These are phyloP conservation scores for Omphaloscelis lunosa DNA, from an alignment of 2,888 invertebrate genomes.

Conservation along the genomic window DNA sequence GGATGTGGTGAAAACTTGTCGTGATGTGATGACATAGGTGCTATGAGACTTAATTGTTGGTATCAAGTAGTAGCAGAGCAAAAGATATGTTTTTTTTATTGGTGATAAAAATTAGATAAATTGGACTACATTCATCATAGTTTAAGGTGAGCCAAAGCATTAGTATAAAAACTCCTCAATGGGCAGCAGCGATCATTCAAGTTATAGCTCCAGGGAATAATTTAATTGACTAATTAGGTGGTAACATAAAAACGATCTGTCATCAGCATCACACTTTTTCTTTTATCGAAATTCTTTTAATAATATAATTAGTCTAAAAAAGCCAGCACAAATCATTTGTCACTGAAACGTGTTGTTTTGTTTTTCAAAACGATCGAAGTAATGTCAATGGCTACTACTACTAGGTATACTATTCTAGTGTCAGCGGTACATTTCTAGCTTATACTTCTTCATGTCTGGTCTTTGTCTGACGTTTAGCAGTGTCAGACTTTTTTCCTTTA, in stretches of 20 bases:
- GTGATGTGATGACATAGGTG: conserved; percentile 71
- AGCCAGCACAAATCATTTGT: neutral
- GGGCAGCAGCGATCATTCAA: conserved; percentile 46
- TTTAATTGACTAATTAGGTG: conserved; percentile 40
- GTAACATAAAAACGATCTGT: conserved; percentile 42
- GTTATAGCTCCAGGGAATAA: conserved; percentile 42
- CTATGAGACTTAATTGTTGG: conserved; percentile 64
- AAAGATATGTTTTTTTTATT: conserved; percentile 33
- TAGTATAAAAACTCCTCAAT: conserved; percentile 37
- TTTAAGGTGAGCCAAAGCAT: conserved; percentile 24
- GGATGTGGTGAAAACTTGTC: conserved; percentile 80
- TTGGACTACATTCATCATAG: conserved; percentile 46
- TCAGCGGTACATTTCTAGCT: neutral
- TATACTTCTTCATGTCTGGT: neutral
- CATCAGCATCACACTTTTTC: conserved; percentile 39
- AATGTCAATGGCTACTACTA: neutral
- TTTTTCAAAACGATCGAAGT: neutral
- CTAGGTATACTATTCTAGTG: neutral
- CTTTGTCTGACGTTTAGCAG: neutral
- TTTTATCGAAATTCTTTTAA: conserved; percentile 4
- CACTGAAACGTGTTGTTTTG: no score
- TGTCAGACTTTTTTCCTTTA: neutral
- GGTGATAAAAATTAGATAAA: conserved; percentile 42
- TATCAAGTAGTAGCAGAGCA: conserved; percentile 57
- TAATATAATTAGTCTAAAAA: conserved; percentile 2